Evolutionary conservation across 2,888 invertebrate genomes (phyloP).

Genomic region (Pheosia gnoma): DNA sequence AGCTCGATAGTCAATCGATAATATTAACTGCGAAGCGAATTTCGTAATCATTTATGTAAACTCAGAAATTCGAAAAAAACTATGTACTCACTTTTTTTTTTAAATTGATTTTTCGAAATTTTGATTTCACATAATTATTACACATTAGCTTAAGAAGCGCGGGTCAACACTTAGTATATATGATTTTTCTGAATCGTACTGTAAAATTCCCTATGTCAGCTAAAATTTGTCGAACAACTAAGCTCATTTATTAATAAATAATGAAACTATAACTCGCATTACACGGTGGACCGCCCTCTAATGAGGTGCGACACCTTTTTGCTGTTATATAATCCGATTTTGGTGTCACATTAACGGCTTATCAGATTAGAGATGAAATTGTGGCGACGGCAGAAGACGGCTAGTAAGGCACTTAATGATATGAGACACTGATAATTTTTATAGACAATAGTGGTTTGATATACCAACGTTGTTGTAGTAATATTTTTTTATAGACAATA

Average conservation of each 20-base stretch:
- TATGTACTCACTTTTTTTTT: too few relatives aligned
- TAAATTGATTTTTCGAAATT: too few relatives aligned
- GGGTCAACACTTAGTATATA: too few relatives aligned
- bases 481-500: too few relatives aligned
- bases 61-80: too few relatives aligned
- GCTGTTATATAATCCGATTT: conserved; percentile 50
- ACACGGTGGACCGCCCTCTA: conserved; percentile 19
- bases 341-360: conserved; percentile 55
- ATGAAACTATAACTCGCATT: neutral
- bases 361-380: conserved; percentile 60
- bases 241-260: conserved; percentile 3
- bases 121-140: too few relatives aligned
- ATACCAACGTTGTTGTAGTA: too few relatives aligned
- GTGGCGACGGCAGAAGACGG: conserved; percentile 39
- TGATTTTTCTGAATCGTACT: neutral
- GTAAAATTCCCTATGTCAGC: neutral
- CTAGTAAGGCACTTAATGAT: conserved; percentile 7
- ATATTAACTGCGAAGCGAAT: too few relatives aligned
- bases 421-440: neutral
- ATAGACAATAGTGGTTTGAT: neutral
- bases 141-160: too few relatives aligned
- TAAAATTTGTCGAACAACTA: neutral
- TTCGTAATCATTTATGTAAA: too few relatives aligned
- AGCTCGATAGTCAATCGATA: too few relatives aligned
- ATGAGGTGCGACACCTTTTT: conserved; percentile 43